These are phyloP conservation scores for Onychomys torridus DNA, from an alignment of 2,797 vertebrate species.

Conservation along the genomic window DNA sequence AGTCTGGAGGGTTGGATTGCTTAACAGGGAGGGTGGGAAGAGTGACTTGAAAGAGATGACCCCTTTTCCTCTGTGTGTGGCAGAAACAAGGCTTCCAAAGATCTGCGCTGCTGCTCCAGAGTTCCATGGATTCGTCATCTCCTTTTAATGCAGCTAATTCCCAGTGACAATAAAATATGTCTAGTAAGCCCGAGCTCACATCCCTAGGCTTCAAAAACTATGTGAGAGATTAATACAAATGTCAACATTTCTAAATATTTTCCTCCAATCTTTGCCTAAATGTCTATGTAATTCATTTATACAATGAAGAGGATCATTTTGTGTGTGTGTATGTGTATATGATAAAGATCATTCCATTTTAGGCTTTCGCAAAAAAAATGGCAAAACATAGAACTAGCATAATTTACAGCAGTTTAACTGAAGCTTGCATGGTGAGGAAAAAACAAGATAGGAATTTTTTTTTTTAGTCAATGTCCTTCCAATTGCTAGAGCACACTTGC, in stretches of 20 bases:
- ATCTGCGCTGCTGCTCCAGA: not conserved
- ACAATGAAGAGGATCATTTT: not conserved
- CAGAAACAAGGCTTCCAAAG: constrained; percentile 50
- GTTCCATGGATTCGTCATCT: constrained; percentile 45
- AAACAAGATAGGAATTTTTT: constrained; percentile 68
- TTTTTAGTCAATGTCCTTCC: constrained; percentile 56
- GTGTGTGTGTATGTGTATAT: constrained; percentile 15
- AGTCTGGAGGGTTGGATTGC: constrained; percentile 47
- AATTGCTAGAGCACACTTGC: constrained; percentile 60
- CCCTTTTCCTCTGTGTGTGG: constrained; percentile 47
- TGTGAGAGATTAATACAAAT: constrained; percentile 70
- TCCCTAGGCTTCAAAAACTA: constrained; percentile 55
- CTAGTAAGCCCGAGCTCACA: constrained; percentile 46
- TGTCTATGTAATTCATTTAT: constrained; percentile 47
- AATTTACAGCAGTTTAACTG: constrained; percentile 48
- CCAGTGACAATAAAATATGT: constrained; percentile 70
- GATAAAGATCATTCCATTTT: constrained; percentile 69
- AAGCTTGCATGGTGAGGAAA: constrained; percentile 55
- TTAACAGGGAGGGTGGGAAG: constrained; percentile 56
- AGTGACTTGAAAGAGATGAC: not conserved
- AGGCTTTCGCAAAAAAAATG: constrained; percentile 59
- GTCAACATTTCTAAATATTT: constrained; percentile 77
- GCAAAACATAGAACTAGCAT: constrained; percentile 47
- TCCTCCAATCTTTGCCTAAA: constrained; percentile 43
- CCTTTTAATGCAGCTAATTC: constrained; percentile 59